Evolutionary conservation across 1,140 invertebrate species (phyloP).

Genomic region (Sycophaga agraensis): DNA sequence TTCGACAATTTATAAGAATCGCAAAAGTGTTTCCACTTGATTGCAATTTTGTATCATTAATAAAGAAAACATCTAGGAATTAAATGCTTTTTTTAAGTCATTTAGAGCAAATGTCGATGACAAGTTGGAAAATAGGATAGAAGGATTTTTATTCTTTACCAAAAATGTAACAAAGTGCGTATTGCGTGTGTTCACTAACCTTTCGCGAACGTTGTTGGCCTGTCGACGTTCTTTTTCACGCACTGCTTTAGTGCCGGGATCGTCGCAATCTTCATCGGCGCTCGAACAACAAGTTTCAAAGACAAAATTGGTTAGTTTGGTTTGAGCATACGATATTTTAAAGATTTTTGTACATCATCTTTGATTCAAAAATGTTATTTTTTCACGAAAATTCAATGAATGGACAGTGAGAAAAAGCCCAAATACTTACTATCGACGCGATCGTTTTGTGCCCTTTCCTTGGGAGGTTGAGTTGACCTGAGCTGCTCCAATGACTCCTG

Average conservation of each 20-base stretch:
- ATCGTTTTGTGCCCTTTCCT: slow-evolving; percentile 68
- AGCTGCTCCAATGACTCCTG: slow-evolving; percentile 57
- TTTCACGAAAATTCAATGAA: no score
- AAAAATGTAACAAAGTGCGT: slow-evolving; percentile 22
- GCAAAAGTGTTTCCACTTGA: background rate
- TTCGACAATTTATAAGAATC: background rate
- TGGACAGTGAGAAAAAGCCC: no score
- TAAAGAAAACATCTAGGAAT: no score
- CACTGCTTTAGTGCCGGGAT: slow-evolving; percentile 88
- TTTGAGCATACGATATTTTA: slow-evolving; percentile 11
- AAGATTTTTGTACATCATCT: slow-evolving; percentile 2
- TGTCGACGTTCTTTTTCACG: slow-evolving; percentile 94
- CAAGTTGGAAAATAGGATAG: background rate
- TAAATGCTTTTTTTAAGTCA: no score
- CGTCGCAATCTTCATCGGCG: slow-evolving; percentile 73
- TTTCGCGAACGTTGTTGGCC: slow-evolving; percentile 98
- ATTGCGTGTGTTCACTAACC: slow-evolving; percentile 66
- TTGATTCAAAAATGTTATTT: background rate
- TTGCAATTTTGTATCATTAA: no score
- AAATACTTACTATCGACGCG: slow-evolving; percentile 75
- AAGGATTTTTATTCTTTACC: background rate
- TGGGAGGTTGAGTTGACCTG: slow-evolving; percentile 62
- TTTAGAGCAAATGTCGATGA: background rate
- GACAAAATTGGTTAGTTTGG: slow-evolving; percentile 51
- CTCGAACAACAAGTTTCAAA: slow-evolving; percentile 69